These are phyloP conservation scores for Drosophila longiperda DNA, from an alignment of 2,888 invertebrate species.

Conservation along the genomic window DNA sequence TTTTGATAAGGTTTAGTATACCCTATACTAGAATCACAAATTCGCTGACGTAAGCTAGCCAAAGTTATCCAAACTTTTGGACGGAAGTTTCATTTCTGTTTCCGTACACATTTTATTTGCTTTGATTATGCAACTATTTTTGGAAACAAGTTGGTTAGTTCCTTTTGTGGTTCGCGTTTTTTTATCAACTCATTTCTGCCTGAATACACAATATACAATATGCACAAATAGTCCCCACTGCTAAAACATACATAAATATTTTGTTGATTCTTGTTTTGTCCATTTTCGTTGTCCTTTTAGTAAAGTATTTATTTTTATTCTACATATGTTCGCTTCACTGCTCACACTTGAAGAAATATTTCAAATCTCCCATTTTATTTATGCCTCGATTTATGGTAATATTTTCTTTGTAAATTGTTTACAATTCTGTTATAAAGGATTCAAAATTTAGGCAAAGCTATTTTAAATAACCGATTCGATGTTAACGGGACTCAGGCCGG, in stretches of 20 bases:
- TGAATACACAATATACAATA: constrained; percentile 56
- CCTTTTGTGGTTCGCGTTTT: constrained; percentile 23
- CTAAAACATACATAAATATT: constrained; percentile 28
- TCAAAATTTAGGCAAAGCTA: neutral
- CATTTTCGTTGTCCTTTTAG: constrained; percentile 37
- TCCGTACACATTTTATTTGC: constrained; percentile 31
- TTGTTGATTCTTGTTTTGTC: constrained; percentile 14
- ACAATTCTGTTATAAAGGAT: constrained; percentile 1
- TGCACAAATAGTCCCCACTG: constrained; percentile 34
- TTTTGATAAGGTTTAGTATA: neutral
- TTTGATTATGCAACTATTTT: constrained; percentile 29
- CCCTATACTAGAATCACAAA: constrained; percentile 19
- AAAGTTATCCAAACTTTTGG: constrained; percentile 10
- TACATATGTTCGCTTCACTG: constrained; percentile 32
- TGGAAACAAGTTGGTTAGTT: constrained; percentile 22
- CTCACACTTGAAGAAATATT: constrained; percentile 13
- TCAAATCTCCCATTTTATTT: constrained; percentile 28
- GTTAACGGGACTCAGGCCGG: neutral
- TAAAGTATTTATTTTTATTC: constrained; percentile 27
- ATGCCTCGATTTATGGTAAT: constrained; percentile 59
- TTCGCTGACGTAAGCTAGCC: constrained; percentile 25
- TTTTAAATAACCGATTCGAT: neutral
- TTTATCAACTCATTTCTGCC: constrained; percentile 65
- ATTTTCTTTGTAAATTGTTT: constrained; percentile 36
- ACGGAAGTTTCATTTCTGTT: constrained; percentile 29